A percentile compares a stretch with the other conserved stretches of the same genome.
These are phyloP conservation scores for Orchesellides sinensis DNA, from an alignment of 2,888 invertebrate species.

Conservation along the genomic window DNA sequence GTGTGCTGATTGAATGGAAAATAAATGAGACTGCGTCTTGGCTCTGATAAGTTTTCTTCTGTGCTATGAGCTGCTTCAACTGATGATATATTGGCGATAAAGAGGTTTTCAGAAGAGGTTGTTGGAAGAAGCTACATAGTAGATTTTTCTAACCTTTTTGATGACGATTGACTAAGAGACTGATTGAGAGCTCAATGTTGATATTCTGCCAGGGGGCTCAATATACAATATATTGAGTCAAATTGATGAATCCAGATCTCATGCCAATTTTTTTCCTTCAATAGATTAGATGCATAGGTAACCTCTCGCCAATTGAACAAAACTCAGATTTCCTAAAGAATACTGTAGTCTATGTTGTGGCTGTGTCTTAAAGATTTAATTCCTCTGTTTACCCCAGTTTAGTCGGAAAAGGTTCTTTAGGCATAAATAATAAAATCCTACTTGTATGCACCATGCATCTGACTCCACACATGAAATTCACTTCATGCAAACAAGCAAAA, in stretches of 20 bases:
- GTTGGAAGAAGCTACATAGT: constrained; percentile 1
- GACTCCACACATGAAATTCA: background rate
- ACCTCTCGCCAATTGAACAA: too few species aligned
- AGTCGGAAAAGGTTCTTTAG: background rate
- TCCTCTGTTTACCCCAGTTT: constrained; percentile 20
- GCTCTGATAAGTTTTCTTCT: too few species aligned
- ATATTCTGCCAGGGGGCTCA: constrained; percentile 46
- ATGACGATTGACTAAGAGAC: constrained; percentile 17
- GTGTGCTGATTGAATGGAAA: background rate
- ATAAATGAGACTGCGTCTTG: constrained; percentile 5
- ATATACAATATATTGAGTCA: constrained; percentile 16
- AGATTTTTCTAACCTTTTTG: constrained; percentile 11
- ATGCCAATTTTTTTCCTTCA: constrained; percentile 27
- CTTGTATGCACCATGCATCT: too few species aligned
- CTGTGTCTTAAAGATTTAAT: constrained; percentile 6
- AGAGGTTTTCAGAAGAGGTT: background rate
- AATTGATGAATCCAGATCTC: constrained; percentile 21
- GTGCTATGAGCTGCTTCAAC: background rate
- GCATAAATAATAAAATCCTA: background rate
- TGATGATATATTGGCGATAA: constrained; percentile 16
- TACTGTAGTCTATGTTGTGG: background rate
- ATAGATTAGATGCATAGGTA: too few species aligned
- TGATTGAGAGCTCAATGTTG: constrained; percentile 30
- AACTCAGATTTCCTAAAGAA: too few species aligned
- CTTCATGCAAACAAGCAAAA: background rate